These are phyloP conservation scores for Clamator glandarius DNA, from an alignment of 2,797 vertebrate species.

Conservation along the genomic window DNA sequence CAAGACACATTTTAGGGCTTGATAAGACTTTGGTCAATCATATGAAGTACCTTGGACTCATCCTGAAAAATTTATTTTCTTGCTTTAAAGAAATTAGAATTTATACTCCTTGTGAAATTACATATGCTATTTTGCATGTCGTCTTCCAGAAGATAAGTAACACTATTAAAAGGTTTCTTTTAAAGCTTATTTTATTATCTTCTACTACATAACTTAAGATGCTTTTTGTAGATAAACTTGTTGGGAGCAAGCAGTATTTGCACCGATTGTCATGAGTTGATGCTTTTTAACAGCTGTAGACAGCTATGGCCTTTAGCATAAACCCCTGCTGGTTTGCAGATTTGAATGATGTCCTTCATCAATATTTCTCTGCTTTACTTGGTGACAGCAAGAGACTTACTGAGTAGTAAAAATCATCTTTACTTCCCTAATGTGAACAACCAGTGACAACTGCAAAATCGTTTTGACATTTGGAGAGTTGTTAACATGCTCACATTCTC, in stretches of 20 bases:
- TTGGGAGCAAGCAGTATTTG: neutral
- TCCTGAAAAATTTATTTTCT: neutral
- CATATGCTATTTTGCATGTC: neutral
- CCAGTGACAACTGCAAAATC: conserved; percentile 24
- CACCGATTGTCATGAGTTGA: neutral
- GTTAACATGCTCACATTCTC: conserved; percentile 31
- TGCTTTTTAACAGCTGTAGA: conserved; percentile 31
- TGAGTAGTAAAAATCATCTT: neutral
- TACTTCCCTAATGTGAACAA: conserved; percentile 7
- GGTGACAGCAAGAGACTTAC: conserved; percentile 26
- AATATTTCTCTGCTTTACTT: conserved; percentile 23
- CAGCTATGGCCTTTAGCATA: conserved; percentile 56
- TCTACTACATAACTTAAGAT: neutral
- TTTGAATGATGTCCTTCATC: conserved; percentile 34
- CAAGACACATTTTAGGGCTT: neutral
- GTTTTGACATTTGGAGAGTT: conserved; percentile 56
- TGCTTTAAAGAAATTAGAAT: neutral
- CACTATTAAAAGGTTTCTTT: neutral
- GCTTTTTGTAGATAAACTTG: neutral
- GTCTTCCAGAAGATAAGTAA: neutral
- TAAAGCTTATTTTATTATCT: neutral
- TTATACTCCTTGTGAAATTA: neutral
- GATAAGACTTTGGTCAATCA: neutral
- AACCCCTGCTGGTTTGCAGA: neutral
- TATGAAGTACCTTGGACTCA: neutral